Conservation (phyloP, 2,797 vertebrate species). For the Syndactyla subalaris region DNA sequence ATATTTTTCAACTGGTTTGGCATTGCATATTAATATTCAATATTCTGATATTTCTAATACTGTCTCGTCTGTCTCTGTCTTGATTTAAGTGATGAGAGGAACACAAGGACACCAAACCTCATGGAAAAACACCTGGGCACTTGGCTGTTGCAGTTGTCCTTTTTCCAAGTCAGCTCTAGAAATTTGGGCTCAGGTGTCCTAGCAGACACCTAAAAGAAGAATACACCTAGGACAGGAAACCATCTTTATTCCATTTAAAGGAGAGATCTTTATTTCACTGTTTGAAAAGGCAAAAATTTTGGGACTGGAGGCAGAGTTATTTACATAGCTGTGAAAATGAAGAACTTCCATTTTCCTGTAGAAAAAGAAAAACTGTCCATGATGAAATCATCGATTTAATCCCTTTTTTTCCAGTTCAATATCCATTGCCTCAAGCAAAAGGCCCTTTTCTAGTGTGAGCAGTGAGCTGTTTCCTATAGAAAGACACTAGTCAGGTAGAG, state of each 20-base stretch:
- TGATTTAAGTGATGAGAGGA: neutral
- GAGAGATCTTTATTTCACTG: neutral
- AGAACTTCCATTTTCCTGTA: neutral
- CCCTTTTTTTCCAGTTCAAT: neutral
- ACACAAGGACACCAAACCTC: neutral
- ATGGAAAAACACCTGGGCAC: neutral
- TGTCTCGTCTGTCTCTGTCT: neutral
- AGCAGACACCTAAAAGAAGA: neutral
- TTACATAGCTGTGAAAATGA: neutral
- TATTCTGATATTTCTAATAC: neutral
- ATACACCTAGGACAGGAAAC: neutral
- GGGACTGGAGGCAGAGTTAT: neutral
- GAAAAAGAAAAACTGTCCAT: neutral
- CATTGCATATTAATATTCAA: neutral
- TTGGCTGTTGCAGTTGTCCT: neutral
- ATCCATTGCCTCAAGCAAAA: neutral
- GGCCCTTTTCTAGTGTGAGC: neutral
- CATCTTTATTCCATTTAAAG: neutral
- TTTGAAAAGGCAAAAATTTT: neutral
- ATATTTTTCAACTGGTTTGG: neutral
- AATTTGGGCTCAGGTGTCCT: neutral
- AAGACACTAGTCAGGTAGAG: neutral
- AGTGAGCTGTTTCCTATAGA: neutral
- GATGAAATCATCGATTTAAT: neutral
- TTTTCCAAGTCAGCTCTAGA: neutral